phyloP scores from a whole-genome alignment of 2,797 vertebrate genomes.

The Acestrorhynchus altus region DNA sequence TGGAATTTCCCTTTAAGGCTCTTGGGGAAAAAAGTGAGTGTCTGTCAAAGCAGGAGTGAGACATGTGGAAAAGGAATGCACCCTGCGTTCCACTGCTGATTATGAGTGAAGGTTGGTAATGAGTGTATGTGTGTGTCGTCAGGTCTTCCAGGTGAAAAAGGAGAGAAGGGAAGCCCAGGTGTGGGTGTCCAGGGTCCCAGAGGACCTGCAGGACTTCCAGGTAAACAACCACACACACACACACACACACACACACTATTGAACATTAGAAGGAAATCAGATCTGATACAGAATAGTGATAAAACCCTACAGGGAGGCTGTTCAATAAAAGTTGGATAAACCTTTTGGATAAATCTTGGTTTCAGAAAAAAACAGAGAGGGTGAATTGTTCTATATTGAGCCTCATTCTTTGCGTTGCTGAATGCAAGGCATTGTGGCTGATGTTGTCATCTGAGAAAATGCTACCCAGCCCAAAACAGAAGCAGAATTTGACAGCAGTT shows the following conservation, averaged over 20 bases:
- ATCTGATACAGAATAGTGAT: background rate
- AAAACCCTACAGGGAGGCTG: background rate
- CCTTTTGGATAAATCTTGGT: no score
- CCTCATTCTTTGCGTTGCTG: no score
- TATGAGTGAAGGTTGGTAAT: constrained; percentile 7
- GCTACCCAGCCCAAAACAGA: background rate
- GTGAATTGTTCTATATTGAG: no score
- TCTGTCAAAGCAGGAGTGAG: constrained; percentile 7
- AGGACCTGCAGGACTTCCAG: constrained; percentile 88
- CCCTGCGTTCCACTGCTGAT: background rate
- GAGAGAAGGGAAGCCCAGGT: constrained; percentile 89
- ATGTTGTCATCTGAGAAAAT: background rate
- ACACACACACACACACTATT: background rate
- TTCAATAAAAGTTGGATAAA: no score
- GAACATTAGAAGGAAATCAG: background rate
- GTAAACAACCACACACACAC: constrained; percentile 65
- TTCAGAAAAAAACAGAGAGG: no score
- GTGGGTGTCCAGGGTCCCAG: constrained; percentile 90
- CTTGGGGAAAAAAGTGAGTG: background rate
- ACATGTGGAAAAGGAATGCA: constrained; percentile 29
- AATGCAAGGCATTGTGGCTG: background rate
- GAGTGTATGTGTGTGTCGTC: constrained; percentile 50
- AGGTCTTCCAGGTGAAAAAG: constrained; percentile 90
- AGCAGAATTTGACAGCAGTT: background rate
- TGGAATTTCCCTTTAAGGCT: constrained; percentile 20